Base-by-base conservation (phyloP, 2,113 vertebrate genomes). In the Phalacrocorax aristotelis region DNA sequence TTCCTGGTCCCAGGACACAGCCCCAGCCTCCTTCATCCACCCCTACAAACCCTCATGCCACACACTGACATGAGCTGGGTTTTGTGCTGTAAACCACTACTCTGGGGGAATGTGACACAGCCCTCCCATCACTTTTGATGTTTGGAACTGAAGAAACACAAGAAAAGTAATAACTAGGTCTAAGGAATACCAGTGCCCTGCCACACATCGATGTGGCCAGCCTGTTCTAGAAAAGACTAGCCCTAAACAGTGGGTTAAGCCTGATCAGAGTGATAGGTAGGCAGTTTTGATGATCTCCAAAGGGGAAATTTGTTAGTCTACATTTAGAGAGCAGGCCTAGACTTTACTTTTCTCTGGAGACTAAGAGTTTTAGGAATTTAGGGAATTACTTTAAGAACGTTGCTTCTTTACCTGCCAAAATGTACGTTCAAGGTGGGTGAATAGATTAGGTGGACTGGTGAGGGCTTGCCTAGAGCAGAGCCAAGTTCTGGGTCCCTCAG, bases 41-140 rank as follows among this genome's bases (percentile, higher is more conserved):
- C 21, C n/a, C 62, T 92, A 21, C 10, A 16, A 52, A 38, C 18
- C 16, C 66, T 66, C 52, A 42, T 18, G 10, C 10, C 34, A 7
- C 19, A 32, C 4, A 0, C 18, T 18, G 30, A 15, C 60, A 44
- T 2, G 4, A 38, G 2, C 42, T 44, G 65, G 23, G 22, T 3
- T 14, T 32, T 32, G 8, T 69, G 38, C 30, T 26, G 26, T 38
- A 85, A 81, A 52, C 15, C 21, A 11, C 36, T 52, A 26, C 30
- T 57, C 25, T 34, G 12, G 8, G 18, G 5, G 7, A 5, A 8
- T 4, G 4, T 20, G 54, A 44, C 34, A 66, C 32, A 48, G 23
- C 16, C 26, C 22, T 72, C 19, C 13, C 21, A 30, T 8, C 20
- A 25, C 7, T 64, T 60, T 25, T 30, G 30, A 70, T 49, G 38